Evolutionary conservation across 2,113 vertebrate species (phyloP).

Genomic region (Zapus hudsonius): DNA sequence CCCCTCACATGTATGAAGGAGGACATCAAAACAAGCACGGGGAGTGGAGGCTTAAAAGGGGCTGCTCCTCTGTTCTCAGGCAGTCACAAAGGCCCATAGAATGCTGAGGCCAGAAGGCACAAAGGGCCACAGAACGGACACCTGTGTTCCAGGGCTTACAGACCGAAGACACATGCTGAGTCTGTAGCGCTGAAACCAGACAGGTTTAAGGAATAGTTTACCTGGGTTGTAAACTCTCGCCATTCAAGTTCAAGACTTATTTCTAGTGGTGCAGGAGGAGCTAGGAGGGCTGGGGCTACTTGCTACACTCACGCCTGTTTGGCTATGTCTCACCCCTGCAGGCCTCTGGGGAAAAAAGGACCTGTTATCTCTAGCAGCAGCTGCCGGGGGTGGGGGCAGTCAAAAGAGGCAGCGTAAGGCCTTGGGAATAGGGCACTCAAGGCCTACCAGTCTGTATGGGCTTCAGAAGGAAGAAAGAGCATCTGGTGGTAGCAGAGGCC

Average conservation of each 20-base stretch:
- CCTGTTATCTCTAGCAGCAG: background rate
- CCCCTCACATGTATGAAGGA: background rate
- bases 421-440: background rate
- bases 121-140: accelerated
- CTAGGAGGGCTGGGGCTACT: background rate
- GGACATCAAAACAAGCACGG: background rate
- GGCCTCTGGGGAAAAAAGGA: background rate
- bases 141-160: background rate
- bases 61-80: background rate
- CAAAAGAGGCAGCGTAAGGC: background rate
- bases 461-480: background rate
- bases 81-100: background rate
- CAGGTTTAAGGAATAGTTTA: background rate
- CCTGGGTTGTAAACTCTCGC: background rate
- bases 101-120: background rate
- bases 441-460: background rate
- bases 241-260: background rate
- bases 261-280: background rate
- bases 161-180: background rate
- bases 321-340: background rate
- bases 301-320: background rate
- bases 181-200: background rate
- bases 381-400: background rate
- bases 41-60: background rate
- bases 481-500: background rate